phyloP scores from a whole-genome alignment of 2,797 vertebrate genomes.

The Chaetodon trifasciatus region DNA sequence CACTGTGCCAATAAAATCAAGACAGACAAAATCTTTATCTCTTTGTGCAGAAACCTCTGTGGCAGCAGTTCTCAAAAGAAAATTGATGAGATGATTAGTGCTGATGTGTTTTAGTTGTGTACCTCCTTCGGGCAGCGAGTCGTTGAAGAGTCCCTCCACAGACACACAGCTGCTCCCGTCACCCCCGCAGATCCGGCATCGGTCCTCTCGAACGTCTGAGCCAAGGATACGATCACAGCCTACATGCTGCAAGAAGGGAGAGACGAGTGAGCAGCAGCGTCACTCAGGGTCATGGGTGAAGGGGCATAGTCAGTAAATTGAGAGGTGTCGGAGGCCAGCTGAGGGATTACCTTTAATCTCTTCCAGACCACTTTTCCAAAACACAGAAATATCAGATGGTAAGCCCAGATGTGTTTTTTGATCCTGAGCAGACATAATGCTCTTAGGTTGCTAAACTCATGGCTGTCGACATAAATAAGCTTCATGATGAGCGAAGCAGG shows the following conservation, averaged over 20 bases:
- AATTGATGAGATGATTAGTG: not conserved
- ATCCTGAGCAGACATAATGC: constrained; percentile 76
- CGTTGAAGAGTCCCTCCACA: constrained; percentile 93
- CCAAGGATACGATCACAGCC: constrained; percentile 96
- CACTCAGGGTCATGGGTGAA: constrained; percentile 55
- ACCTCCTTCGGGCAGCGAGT: constrained; percentile 93
- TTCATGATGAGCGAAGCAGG: constrained; percentile 77
- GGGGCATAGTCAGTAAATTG: constrained; percentile 63
- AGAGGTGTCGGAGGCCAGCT: constrained; percentile 72
- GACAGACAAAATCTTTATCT: constrained; percentile 19
- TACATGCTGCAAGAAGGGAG: constrained; percentile 88
- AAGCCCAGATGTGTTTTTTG: constrained; percentile 79
- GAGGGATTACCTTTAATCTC: constrained; percentile 75
- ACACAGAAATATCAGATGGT: constrained; percentile 78
- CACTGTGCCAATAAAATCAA: constrained; percentile 16
- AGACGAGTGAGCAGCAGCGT: constrained; percentile 57
- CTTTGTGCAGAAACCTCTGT: constrained; percentile 3
- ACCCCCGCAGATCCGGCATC: constrained; percentile 93
- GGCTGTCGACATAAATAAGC: constrained; percentile 77
- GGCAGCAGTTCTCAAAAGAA: constrained; percentile 7
- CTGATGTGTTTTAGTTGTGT: constrained; percentile 37
- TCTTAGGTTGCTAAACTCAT: constrained; percentile 76
- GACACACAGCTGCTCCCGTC: constrained; percentile 94
- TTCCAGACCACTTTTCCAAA: constrained; percentile 77
- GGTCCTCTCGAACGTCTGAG: constrained; percentile 95